phyloP scores from a whole-genome alignment of 2,888 invertebrate species.

The Blastobasis lacticolella region DNA sequence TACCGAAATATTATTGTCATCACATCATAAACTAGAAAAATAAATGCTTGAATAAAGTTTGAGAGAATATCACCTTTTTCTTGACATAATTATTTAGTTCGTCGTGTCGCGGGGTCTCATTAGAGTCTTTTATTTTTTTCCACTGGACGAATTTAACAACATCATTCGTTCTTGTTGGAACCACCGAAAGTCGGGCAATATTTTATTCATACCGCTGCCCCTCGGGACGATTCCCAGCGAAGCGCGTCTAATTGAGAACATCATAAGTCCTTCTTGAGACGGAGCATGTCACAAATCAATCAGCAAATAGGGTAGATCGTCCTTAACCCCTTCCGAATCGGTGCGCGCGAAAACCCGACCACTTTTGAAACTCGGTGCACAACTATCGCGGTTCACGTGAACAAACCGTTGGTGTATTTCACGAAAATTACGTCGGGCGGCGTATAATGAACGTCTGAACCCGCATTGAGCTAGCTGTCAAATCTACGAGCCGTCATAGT shows the following conservation, averaged over 20 bases:
- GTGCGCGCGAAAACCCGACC: conserved; percentile 10
- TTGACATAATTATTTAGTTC: conserved; percentile 43
- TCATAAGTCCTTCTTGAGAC: conserved; percentile 54
- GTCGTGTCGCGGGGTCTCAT: conserved; percentile 27
- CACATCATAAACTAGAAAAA: conserved; percentile 13
- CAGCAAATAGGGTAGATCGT: conserved; percentile 26
- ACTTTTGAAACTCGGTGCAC: conserved; percentile 17
- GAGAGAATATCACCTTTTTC: conserved; percentile 39
- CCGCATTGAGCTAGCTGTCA: conserved; percentile 76
- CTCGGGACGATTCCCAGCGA: conserved; percentile 51
- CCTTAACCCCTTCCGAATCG: conserved; percentile 13
- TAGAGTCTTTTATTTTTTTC: conserved; percentile 40
- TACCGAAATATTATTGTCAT: conserved; percentile 14
- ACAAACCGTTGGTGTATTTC: conserved; percentile 55
- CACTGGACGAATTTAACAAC: conserved; percentile 26
- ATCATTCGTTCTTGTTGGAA: conserved; percentile 43
- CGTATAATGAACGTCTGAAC: conserved; percentile 72
- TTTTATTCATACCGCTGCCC: conserved; percentile 61
- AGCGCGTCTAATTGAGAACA: conserved; percentile 63
- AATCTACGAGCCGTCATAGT: conserved; percentile 76
- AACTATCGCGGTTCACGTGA: conserved; percentile 43
- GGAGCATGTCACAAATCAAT: conserved; percentile 61
- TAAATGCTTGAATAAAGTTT: conserved; percentile 12
- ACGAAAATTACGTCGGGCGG: conserved; percentile 64
- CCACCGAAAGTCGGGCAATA: conserved; percentile 43